Evolutionary conservation across 1,140 invertebrate genomes (phyloP), one percentile per base, ranked within the genome.

Genomic region (Panagrolaimus sp.): DNA sequence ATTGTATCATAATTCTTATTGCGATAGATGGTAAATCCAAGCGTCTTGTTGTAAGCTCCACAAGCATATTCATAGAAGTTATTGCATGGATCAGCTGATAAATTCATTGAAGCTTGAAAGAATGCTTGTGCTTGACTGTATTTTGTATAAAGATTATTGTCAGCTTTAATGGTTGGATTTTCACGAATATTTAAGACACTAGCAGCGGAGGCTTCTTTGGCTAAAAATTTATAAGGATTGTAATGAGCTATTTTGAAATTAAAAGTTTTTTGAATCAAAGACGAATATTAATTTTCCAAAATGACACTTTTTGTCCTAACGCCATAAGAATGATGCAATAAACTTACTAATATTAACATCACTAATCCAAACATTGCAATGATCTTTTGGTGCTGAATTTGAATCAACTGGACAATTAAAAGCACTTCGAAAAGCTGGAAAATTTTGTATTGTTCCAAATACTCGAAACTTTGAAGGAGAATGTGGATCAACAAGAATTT

Each of bases 341-440:
- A n/a, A 38, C 5, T 63, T 43, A 14, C 27, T 66, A 23, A 57
- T 57, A 27, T 57, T 57, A 27, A 57, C 51, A 8, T 61, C 61
- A 27, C 42, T 66, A n/a, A 64, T 38, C 72, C 78, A 79, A 11
- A 79, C 78, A 61, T 76, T 68, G 69, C 78, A 79, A 61, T 78
- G 78, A 16, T 73, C 67, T 2, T 5, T 38, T n/a, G 78, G 78
- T 23, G 77, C 70, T 42, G 79, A 74, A 3, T 13, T 48, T 11
- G 67, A 42, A 13, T 65, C 68, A 11, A 53, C 66, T 11, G 73
- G 69, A 65, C 78, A 79, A 66, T 79, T 81, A 62, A 81, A 79
- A n/a, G 78, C 78, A n/a, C 45, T 31, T 42, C 65, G 63, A 67
- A 79, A 79, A 45, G 78, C 78, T 13, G 78, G 78, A 63, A 82